Base-by-base conservation (phyloP, 2,797 vertebrate genomes). In the Cottoperca gobio region DNA sequence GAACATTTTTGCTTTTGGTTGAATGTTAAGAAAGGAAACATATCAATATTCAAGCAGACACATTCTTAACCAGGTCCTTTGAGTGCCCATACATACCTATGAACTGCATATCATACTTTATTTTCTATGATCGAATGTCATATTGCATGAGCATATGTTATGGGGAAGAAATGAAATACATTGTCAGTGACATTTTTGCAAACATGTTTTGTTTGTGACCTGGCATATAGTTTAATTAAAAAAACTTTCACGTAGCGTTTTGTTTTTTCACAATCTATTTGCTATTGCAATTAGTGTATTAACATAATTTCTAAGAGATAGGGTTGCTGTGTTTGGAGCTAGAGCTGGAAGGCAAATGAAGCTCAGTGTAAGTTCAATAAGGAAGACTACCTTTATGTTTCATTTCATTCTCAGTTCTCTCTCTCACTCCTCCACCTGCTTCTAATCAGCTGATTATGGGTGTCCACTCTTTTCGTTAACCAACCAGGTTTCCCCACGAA, bases 1-100 rank as follows among this genome's bases (percentile, higher is more conserved):
- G 23, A n/a, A 37, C 28, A 3, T 72, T 55, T 17, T 46, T 10
- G 5, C 7, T 48, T 59, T 59, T 49, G 21, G 26, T 42, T 50
- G 13, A 42, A 33, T 35, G n/a, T 54, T 53, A n/a, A 70, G 49
- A 31, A 62, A 45, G 2, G 46, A 53, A 71, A 40, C 17, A 33
- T 24, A 35, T 60, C 1, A 50, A 21, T 49, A 48, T 28, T 39
- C 2, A 39, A 11, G 24, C 53, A 19, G 14, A 52, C 26, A 16
- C 39, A 43, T 26, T n/a, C 39, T 24, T 63, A 24, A 23, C n/a
- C n/a, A 9, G 6, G 31, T 33, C n/a, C n/a, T n/a, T n/a, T 33
- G 26, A 26, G 26, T 26, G 7, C 26, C 5, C 24, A 31, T 31
- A 13, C 26, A 11, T 59, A 17, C 59, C 40, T 31, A 45, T 31